phyloP scores from a whole-genome alignment of 2,113 vertebrate species.

The Atrichornis clamosus region DNA sequence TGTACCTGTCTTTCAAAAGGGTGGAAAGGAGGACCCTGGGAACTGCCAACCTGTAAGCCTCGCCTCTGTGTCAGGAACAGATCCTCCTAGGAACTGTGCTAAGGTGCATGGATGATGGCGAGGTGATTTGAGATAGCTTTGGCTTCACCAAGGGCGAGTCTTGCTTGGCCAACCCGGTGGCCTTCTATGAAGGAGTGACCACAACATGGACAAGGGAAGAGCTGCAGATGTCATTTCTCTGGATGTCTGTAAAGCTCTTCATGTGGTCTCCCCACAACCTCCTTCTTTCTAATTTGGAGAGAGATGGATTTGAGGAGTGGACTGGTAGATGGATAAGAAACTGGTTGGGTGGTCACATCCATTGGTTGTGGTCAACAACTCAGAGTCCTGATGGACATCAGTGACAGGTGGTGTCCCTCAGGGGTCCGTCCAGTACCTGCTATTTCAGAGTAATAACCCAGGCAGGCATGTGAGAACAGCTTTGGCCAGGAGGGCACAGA shows the following conservation, averaged over 20 bases:
- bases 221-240: not conserved
- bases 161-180: not conserved
- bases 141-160: not conserved
- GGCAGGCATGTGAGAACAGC: not conserved
- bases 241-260: accelerated
- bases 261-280: not conserved
- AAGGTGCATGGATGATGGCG: not conserved
- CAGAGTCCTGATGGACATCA: not conserved
- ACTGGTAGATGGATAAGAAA: not conserved
- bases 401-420: not conserved
- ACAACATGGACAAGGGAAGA: not conserved
- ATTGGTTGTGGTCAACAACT: not conserved
- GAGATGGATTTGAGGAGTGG: not conserved
- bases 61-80: not conserved
- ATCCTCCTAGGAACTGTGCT: not conserved
- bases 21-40: not conserved
- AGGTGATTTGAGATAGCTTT: not conserved
- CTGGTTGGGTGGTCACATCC: not conserved
- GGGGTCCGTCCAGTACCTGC: not conserved
- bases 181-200: not conserved
- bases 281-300: not conserved
- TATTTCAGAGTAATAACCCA: not conserved
- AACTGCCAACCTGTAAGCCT: not conserved
- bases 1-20: not conserved
- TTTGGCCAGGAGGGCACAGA: not conserved